Evolutionary conservation across 2,113 vertebrate species (phyloP), one percentile per base, ranked within the genome.

Genomic region (Micromys minutus): DNA sequence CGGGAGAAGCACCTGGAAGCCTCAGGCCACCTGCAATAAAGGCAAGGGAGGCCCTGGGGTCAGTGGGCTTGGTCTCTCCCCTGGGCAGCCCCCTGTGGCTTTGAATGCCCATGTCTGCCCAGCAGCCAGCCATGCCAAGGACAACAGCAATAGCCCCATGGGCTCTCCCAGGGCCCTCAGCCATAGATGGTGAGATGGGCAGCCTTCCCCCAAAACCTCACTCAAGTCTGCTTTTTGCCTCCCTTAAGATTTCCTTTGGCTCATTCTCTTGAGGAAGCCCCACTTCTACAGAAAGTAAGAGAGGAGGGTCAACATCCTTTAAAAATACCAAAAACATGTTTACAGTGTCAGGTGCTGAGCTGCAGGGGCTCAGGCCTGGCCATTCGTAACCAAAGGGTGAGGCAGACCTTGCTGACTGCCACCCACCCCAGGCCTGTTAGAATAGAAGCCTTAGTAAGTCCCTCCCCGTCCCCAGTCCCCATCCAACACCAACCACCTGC

Each of bases 111-210:
- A 1, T 59, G 47, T 61, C 85, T 26, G 92, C 97, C 97, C 97
- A 96, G 96, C 98, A 45, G 94, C 95, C 98, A 97, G 95, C 97
- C 97, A 93, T 92, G 98, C 96, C 92, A 96, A 97, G 97, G 98
- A 98, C 98, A 98, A 98, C 97, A 99, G 98, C 98, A 99, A 98
- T 98, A 99, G 98, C 97, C 96, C 89, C 95, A 87, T 79, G 94
- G 96, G 95, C 96, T 94, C 89, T 81, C 94, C 91, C 89, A 26
- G 86, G 85, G 97, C 97, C 97, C 87, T 95, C 50, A 96, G 97
- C 97, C 97, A 95, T 96, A 95, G 96, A 83, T 67, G 94, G 93
- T 42, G 87, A 93, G 92, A 74, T 19, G 91, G 96, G 97, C 96
- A 81, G 96, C 95, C 91, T 75, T 57, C 81, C 93, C 59, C 24